phyloP scores from a whole-genome alignment of 2,888 invertebrate genomes.

The Amiota mariae region DNA sequence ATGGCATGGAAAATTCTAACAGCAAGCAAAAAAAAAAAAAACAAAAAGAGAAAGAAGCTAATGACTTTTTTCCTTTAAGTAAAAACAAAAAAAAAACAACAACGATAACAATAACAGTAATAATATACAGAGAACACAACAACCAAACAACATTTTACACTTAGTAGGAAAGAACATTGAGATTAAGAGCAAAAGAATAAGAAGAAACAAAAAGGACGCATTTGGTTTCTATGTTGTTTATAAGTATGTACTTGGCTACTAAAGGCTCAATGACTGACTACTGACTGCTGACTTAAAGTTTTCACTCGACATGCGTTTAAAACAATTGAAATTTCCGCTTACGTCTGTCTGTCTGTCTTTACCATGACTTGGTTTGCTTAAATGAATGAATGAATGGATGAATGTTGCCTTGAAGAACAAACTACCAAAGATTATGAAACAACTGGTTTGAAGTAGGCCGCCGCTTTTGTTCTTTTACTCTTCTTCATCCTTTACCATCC shows the following conservation, averaged over 20 bases:
- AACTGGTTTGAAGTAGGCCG: background rate
- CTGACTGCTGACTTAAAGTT: slow-evolving; percentile 2
- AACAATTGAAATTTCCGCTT: slow-evolving; percentile 20
- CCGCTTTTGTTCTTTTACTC: background rate
- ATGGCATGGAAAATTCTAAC: background rate
- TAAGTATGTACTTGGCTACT: no score
- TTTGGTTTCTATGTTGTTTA: no score
- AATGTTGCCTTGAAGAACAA: background rate
- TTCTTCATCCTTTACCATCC: background rate
- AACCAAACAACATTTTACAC: background rate
- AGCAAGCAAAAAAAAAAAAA: background rate
- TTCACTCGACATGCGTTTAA: slow-evolving; percentile 5
- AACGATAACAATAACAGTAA: no score
- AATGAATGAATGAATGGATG: no score
- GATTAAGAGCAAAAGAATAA: background rate
- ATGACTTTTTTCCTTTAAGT: background rate
- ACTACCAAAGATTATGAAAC: no score
- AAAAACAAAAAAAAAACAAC: no score
- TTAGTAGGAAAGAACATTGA: background rate
- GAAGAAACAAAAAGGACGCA: no score
- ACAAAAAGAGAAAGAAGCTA: background rate
- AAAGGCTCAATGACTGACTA: background rate
- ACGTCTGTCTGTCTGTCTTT: background rate
- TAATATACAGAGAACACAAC: no score
- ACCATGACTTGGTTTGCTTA: background rate